Conservation (phyloP, 2,797 vertebrate genomes). For the Ibycter americanus region DNA sequence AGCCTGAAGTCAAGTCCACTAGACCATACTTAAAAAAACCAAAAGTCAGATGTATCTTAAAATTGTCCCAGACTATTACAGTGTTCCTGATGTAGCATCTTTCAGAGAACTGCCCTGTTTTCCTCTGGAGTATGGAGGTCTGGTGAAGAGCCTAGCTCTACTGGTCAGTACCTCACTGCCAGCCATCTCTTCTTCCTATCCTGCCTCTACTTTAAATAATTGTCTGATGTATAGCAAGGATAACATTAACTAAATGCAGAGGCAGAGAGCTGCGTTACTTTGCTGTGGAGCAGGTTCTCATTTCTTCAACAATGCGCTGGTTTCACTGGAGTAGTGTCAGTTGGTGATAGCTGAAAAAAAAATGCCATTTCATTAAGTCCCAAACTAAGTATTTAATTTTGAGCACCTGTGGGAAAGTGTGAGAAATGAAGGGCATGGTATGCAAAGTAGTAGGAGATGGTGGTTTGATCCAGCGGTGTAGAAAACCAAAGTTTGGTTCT, state of each 20-base stretch:
- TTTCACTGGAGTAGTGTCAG: not conserved
- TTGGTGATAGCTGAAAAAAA: not conserved
- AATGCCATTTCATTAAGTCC: not conserved
- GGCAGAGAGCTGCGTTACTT: not conserved
- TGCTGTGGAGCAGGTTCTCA: not conserved
- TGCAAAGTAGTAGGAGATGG: constrained; percentile 8
- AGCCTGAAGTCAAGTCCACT: not conserved
- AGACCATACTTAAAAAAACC: not conserved
- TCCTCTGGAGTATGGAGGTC: not conserved
- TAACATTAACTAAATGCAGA: not conserved
- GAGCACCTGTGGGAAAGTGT: constrained; percentile 32
- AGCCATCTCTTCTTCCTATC: not conserved
- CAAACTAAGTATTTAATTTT: not conserved
- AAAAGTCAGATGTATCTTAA: not conserved
- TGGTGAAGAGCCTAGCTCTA: not conserved
- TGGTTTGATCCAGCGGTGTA: not conserved
- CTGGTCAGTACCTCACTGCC: not conserved
- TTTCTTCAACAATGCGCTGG: not conserved
- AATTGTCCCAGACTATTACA: not conserved
- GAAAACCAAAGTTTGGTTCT: not conserved
- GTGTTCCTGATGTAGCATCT: not conserved
- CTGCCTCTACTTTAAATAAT: not conserved
- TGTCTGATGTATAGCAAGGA: fast-evolving
- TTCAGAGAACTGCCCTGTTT: not conserved
- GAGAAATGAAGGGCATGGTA: not conserved